Evolutionary conservation across 2,113 vertebrate genomes (phyloP).

Genomic region (Aplodontia rufa): DNA sequence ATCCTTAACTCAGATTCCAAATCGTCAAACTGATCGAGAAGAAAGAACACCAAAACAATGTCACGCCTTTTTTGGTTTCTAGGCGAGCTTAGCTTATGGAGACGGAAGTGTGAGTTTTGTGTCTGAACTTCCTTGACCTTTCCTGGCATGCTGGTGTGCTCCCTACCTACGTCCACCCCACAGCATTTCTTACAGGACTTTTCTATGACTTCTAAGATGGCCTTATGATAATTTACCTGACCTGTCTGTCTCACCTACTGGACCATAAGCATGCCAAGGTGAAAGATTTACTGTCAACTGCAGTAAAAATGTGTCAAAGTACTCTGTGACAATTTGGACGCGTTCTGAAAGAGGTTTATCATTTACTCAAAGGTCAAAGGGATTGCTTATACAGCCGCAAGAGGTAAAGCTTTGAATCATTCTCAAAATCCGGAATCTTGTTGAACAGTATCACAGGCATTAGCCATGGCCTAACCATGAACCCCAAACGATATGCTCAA

Average conservation of each 20-base stretch:
- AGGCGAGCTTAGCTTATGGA: not conserved
- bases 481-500: not conserved
- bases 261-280: not conserved
- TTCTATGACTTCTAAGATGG: not conserved
- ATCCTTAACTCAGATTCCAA: not conserved
- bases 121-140: not conserved
- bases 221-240: not conserved
- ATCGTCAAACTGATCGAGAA: not conserved
- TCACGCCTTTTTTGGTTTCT: not conserved
- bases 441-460: not conserved
- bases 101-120: not conserved
- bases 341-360: not conserved
- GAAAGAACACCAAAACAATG: not conserved
- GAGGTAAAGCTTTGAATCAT: not conserved
- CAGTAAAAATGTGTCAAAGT: not conserved
- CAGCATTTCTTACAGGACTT: not conserved
- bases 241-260: rapidly evolving
- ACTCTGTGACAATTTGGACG: not conserved
- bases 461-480: not conserved
- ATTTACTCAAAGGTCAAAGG: not conserved
- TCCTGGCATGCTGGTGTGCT: not conserved
- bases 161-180: not conserved
- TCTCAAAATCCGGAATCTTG: not conserved
- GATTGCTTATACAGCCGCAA: not conserved
- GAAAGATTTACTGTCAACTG: not conserved